Percentiles rank a stretch among this genome's conserved stretches.
phyloP scores from a whole-genome alignment of 2,797 vertebrate genomes.

The Aulostomus chinensis region DNA sequence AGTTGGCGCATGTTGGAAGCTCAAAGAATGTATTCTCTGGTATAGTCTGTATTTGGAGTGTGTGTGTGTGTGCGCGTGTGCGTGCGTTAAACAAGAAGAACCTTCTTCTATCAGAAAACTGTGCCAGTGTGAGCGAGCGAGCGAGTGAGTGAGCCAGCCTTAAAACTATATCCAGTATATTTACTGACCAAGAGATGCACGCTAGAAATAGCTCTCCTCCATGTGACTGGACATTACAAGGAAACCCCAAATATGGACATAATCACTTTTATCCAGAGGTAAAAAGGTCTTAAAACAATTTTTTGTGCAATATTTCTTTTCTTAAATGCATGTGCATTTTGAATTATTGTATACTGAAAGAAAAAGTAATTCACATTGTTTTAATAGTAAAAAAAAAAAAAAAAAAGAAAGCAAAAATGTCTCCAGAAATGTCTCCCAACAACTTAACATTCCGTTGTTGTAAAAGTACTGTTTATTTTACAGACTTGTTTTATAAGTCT shows the following conservation, averaged over 20 bases:
- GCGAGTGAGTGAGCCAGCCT: constrained; percentile 88
- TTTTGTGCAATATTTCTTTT: constrained; percentile 97
- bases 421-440: constrained; percentile 70
- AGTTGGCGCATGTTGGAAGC: background rate
- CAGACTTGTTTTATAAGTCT: constrained; percentile 99
- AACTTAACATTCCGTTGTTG: constrained; percentile 90
- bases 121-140: constrained; percentile 90
- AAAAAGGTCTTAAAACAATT: constrained; percentile 76
- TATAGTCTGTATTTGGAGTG: constrained; percentile 54
- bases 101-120: constrained; percentile 80
- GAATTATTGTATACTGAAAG: constrained; percentile 86
- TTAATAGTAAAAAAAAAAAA: constrained; percentile 75
- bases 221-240: constrained; percentile 52
- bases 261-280: constrained; percentile 73
- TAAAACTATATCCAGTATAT: constrained; percentile 76
- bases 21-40: too few species aligned
- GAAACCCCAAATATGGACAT: constrained; percentile 57
- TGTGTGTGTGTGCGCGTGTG: constrained; percentile 36
- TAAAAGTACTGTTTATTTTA: constrained; percentile 86
- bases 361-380: constrained; percentile 67
- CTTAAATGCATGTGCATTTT: constrained; percentile 92
- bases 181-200: constrained; percentile 71
- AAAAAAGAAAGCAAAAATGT: too few species aligned
- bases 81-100: constrained; percentile 74
- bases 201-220: constrained; percentile 58